A percentile compares a stretch with the other conserved stretches of the same genome.
Evolutionary conservation across 2,888 invertebrate species (phyloP).

Genomic region (Trichopoda pennipes): DNA sequence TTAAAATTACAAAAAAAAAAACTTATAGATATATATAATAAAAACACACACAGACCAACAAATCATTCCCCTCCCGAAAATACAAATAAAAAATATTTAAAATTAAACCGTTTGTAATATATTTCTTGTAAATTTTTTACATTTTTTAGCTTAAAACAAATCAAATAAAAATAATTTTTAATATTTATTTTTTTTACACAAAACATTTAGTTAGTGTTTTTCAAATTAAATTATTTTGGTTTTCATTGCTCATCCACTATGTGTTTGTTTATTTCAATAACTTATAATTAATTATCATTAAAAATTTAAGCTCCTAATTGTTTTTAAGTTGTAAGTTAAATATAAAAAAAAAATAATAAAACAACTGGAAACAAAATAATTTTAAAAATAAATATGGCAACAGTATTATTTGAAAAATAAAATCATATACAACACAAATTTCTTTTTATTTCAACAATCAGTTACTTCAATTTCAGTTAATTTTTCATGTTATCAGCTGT

Average conservation of each 20-base stretch:
- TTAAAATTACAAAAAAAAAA: constrained; percentile 3
- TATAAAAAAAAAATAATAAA: constrained; percentile 63
- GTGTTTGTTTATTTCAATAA: constrained; percentile 20
- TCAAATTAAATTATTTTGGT: constrained; percentile 5
- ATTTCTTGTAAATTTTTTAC: constrained; percentile 45
- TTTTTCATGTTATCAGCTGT: constrained; percentile 10
- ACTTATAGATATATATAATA: constrained; percentile 24
- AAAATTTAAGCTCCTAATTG: constrained; percentile 60
- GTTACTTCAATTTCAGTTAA: constrained; percentile 34
- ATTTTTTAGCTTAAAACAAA: constrained; percentile 56
- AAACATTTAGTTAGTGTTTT: constrained; percentile 44
- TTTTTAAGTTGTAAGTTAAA: constrained; percentile 62
- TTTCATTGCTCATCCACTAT: neutral
- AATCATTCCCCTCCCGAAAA: constrained; percentile 44
- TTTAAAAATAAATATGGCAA: constrained; percentile 71
- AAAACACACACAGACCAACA: constrained; percentile 52
- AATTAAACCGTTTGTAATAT: constrained; percentile 48
- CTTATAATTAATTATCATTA: constrained; percentile 33
- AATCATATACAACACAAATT: constrained; percentile 38
- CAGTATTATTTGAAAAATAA: constrained; percentile 70
- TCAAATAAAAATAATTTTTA: neutral
- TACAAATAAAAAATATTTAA: neutral
- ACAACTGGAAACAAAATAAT: constrained; percentile 46
- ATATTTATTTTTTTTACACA: neutral
- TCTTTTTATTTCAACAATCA: constrained; percentile 65